Evolutionary conservation across 2,797 vertebrate genomes (phyloP).

Genomic region (Anas georgica): DNA sequence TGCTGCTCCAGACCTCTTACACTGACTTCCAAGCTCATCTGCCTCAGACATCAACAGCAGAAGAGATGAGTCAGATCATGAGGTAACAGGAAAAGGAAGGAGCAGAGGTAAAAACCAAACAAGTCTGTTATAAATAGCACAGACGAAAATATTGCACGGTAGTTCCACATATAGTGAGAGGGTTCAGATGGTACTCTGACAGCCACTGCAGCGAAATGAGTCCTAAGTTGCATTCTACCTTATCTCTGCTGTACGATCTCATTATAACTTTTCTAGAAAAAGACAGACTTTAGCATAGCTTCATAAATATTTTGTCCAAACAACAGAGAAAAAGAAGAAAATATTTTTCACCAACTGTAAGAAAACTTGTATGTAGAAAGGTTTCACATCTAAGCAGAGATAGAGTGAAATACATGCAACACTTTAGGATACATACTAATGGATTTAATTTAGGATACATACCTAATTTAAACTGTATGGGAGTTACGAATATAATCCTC

Average conservation of each 20-base stretch:
- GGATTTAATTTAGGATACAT: too few species aligned
- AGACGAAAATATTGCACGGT: not conserved
- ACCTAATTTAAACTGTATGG: not conserved
- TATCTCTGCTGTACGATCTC: not conserved
- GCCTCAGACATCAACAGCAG: not conserved
- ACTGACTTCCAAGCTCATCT: not conserved
- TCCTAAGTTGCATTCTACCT: not conserved
- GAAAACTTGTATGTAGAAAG: not conserved
- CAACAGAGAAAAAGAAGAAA: not conserved
- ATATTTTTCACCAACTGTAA: not conserved
- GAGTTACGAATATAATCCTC: not conserved
- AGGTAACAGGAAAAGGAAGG: conserved; percentile 29
- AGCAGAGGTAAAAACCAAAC: conserved; percentile 38
- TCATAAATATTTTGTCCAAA: not conserved
- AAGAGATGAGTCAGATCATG: conserved; percentile 5
- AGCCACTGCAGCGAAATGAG: not conserved
- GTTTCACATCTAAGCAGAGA: not conserved
- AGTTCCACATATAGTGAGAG: not conserved
- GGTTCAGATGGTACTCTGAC: not conserved
- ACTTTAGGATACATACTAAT: not conserved
- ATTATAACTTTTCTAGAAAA: not conserved
- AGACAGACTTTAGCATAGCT: not conserved
- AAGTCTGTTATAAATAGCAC: not conserved
- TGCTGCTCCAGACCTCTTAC: not conserved
- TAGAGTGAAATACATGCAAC: not conserved